phyloP scores from a whole-genome alignment of 2,113 vertebrate species.

The Danionella cerebrum region DNA sequence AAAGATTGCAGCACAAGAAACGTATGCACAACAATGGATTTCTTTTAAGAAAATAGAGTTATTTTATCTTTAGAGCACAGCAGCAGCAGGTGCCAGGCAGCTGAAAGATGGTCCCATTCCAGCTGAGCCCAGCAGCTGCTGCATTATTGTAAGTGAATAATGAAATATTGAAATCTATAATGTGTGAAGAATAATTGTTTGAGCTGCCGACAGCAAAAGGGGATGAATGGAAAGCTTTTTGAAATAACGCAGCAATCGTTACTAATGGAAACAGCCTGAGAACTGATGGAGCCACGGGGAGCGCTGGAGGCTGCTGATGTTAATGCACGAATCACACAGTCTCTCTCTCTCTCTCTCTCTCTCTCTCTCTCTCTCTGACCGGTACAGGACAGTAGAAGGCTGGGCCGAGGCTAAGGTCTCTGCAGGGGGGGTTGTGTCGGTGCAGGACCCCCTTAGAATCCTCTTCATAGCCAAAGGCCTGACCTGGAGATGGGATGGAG shows the following conservation, averaged over 20 bases:
- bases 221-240: conserved; percentile 73
- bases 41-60: neutral
- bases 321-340: conserved; percentile 60
- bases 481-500: conserved; percentile 68
- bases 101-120: conserved; percentile 85
- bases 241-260: conserved; percentile 71
- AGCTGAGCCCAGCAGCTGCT: conserved; percentile 75
- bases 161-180: no score
- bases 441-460: conserved; percentile 52
- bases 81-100: conserved; percentile 78
- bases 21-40: no score
- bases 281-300: conserved; percentile 65
- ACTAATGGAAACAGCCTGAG: conserved; percentile 77
- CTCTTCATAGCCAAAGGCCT: conserved; percentile 68
- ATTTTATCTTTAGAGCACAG: conserved; percentile 29
- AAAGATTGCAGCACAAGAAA: no score
- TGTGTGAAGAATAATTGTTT: conserved; percentile 78
- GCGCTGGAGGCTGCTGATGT: conserved; percentile 50
- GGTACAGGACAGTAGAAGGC: conserved; percentile 59
- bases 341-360: conserved; percentile 17
- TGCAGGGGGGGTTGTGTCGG: conserved; percentile 52
- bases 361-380: conserved; percentile 52
- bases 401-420: conserved; percentile 65
- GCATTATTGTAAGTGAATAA: conserved; percentile 83
- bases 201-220: conserved; percentile 77